A percentile compares a stretch with the other conserved stretches of the same genome.
Evolutionary conservation across 2,113 vertebrate species (phyloP).

Genomic region (Atlantisia rogersi): DNA sequence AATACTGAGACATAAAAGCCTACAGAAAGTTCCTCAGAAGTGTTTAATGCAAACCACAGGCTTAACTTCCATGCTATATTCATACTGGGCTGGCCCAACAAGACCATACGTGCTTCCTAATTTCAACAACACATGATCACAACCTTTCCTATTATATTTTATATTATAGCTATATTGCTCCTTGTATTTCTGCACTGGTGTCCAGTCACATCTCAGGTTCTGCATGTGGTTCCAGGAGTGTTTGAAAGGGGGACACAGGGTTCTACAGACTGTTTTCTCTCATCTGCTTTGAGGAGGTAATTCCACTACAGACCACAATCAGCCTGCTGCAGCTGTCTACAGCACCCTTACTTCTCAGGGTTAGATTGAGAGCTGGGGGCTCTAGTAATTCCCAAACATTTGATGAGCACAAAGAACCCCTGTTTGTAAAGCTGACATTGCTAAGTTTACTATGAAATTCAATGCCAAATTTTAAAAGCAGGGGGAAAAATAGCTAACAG

Average conservation of each 20-base stretch:
- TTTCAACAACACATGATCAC: not conserved
- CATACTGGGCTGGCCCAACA: not conserved
- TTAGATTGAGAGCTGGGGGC: not conserved
- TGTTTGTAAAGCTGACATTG: not conserved
- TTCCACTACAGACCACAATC: not conserved
- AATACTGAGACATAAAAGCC: not conserved
- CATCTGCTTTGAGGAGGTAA: not conserved
- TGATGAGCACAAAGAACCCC: not conserved
- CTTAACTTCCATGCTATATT: not conserved
- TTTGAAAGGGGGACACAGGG: not conserved
- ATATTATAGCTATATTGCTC: not conserved
- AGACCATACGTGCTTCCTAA: fast-evolving
- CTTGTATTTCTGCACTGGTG: not conserved
- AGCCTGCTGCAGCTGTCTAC: not conserved
- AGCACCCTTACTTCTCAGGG: not conserved
- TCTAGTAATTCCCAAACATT: not conserved
- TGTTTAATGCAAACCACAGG: not conserved
- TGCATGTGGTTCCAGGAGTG: not conserved
- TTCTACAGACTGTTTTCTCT: not conserved
- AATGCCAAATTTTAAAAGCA: not conserved
- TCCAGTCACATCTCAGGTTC: not conserved
- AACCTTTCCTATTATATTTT: not conserved
- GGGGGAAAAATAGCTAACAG: fast-evolving
- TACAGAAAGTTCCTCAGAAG: not conserved
- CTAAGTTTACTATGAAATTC: not conserved